These are phyloP conservation scores for Andrena cerasifolii DNA, from an alignment of 1,140 invertebrate species.

Conservation along the genomic window DNA sequence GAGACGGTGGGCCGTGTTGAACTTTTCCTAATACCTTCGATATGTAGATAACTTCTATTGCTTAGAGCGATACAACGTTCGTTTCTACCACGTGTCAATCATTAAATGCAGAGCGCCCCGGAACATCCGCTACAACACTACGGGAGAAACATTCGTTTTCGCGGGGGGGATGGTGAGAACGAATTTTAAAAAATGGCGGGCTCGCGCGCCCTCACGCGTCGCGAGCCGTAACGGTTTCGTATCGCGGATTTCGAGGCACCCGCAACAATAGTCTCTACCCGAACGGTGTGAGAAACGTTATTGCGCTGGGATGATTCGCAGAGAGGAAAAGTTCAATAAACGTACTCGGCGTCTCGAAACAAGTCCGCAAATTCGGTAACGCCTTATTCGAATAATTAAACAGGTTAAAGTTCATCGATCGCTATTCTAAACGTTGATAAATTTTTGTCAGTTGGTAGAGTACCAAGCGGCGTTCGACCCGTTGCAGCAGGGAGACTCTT, in stretches of 20 bases:
- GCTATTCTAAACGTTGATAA: conserved; percentile 16
- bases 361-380: background rate
- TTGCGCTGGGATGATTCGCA: background rate
- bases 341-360: background rate
- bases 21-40: conserved; percentile 17
- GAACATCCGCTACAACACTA: background rate
- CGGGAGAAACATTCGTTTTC: background rate
- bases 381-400: background rate
- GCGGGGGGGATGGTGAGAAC: too few species aligned
- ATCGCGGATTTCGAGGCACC: too few species aligned
- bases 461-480: background rate
- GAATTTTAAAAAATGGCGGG: too few species aligned
- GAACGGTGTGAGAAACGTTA: conserved; percentile 40
- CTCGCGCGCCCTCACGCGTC: too few species aligned
- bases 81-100: background rate
- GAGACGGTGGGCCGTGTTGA: background rate
- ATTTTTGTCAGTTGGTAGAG: background rate
- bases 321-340: conserved; percentile 38
- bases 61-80: background rate
- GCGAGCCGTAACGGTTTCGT: too few species aligned
- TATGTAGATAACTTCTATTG: background rate
- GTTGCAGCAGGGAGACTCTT: background rate
- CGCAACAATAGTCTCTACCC: background rate
- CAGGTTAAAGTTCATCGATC: conserved; percentile 15
- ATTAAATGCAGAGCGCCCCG: background rate